Percentiles rank a stretch among this genome's conserved stretches.
Conservation (phyloP, 2,797 vertebrate genomes). For the Chaenodraco wilsoni region DNA sequence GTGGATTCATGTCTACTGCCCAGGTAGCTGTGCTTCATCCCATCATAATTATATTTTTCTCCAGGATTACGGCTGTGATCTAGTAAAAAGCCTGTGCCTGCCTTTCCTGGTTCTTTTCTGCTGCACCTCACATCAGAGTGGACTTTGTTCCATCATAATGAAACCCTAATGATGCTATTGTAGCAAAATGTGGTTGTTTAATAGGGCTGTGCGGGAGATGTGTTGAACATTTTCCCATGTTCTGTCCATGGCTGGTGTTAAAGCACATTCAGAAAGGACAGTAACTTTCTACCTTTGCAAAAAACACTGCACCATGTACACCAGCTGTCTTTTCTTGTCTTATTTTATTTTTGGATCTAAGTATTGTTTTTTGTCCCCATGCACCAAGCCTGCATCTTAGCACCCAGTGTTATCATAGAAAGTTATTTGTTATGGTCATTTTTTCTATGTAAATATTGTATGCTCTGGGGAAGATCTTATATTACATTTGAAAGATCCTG, state of each 20-base stretch:
- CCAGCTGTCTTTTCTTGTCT: neutral
- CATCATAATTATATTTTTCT: neutral
- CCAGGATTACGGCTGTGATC: neutral
- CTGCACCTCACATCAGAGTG: conserved; percentile 39
- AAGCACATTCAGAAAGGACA: neutral
- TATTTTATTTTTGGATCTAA: neutral
- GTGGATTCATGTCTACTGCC: neutral
- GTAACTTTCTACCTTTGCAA: neutral
- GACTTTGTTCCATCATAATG: conserved; percentile 33
- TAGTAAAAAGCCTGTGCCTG: neutral
- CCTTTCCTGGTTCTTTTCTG: conserved; percentile 7
- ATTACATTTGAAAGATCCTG: neutral
- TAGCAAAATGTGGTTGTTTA: conserved; percentile 23
- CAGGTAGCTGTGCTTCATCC: neutral
- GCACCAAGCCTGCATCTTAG: neutral
- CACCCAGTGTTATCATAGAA: neutral
- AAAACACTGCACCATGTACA: neutral
- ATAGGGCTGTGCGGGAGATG: conserved; percentile 14
- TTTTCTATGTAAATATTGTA: neutral
- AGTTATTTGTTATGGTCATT: neutral
- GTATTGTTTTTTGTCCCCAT: neutral
- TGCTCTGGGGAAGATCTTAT: neutral
- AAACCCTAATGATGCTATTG: conserved; percentile 23
- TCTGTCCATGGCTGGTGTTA: conserved; percentile 3
- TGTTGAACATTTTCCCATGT: conserved; percentile 23